Conservation (phyloP, 2,113 vertebrate genomes). For the Xiphorhynchus elegans region DNA sequence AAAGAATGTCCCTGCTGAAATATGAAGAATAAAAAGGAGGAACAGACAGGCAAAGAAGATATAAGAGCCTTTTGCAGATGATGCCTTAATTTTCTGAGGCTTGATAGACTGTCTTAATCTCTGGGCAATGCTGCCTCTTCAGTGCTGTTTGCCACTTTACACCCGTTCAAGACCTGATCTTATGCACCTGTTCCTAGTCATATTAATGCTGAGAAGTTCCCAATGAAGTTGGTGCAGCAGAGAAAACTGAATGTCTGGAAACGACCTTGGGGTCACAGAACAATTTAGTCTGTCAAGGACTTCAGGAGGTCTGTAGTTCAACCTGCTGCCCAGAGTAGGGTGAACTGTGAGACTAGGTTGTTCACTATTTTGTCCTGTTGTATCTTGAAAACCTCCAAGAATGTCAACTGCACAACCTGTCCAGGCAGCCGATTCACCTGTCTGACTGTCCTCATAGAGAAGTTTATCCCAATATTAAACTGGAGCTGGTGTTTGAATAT, state of each 20-base stretch:
- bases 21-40: neutral
- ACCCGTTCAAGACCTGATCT: neutral
- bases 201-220: neutral
- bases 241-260: neutral
- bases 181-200: neutral
- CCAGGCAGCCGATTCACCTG: neutral
- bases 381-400: neutral
- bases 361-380: neutral
- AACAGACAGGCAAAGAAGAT: neutral
- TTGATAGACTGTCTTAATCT: neutral
- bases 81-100: neutral
- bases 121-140: neutral
- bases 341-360: neutral
- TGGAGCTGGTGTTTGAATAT: neutral
- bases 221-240: neutral
- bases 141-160: neutral
- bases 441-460: neutral
- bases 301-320: neutral
- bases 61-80: neutral
- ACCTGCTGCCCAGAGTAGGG: neutral
- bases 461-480: neutral
- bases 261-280: neutral
- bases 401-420: neutral
- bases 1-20: neutral
- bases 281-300: neutral